Evolutionary conservation across 2,113 vertebrate genomes (phyloP), one percentile per base, ranked within the genome.

Genomic region (Notarius lentiginosus): DNA sequence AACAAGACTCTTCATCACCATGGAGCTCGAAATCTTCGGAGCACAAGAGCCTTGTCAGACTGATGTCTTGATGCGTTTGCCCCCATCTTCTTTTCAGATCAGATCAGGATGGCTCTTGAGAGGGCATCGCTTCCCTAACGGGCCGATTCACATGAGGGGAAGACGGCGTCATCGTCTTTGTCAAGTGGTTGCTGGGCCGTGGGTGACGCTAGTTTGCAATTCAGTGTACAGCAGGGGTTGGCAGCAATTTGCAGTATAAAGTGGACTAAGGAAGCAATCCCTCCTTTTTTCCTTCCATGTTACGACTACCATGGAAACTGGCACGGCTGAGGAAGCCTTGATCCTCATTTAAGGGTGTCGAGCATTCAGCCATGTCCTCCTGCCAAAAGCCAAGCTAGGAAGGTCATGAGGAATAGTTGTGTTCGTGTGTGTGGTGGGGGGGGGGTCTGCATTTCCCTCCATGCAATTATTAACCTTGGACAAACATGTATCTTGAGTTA

Each of bases 291-390:
- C 70, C 61, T 72, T 75, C 63, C 53, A 51, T 61, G 63, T 77
- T 79, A 55, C 77, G 79, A 89, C 81, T 86, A 75, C 90, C 89
- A 88, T 90, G 88, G 90, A 86, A 91, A 91, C 88, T 27, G 77
- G 63, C 77, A 86, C 55, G 84, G 83, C 85, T 86, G 27, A 88
- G 80, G 76, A 61, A 90, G 65, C 47, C 72, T 79, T 88, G 87
- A 86, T 87, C 53, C 30, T 87, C 76, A 72, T 82, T 89, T 87
- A 89, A 75, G 41, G 47, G 68, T 72, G 84, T 85, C 60, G 84
- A 84, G 53, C 27, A 8, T 82, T 80, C 72, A 70, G 18, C 55
- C 70, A 53, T 88, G 81, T 86, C 51, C 72, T 63, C 65, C 72
- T 90, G 87, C 76, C 86, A 79, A 84, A 86, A 63, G 77, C 79